These are phyloP conservation scores for Netelia fuscicornis DNA, from an alignment of 2,888 invertebrate genomes.

Conservation along the genomic window DNA sequence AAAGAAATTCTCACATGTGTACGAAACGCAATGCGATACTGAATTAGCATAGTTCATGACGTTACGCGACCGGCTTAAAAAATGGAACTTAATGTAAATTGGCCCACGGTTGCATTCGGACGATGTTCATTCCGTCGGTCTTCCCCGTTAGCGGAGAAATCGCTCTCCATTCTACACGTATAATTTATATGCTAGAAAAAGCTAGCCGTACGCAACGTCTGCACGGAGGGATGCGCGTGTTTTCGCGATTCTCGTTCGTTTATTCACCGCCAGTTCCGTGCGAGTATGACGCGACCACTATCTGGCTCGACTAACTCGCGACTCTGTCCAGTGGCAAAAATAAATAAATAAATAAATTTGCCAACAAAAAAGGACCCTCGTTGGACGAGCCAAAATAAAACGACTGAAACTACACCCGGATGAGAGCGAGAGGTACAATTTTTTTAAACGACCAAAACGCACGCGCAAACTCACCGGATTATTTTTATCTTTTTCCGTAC, in stretches of 20 bases:
- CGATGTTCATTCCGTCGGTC: conserved; percentile 40
- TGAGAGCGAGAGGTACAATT: conserved; percentile 44
- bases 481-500: conserved; percentile 62
- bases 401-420: conserved; percentile 24
- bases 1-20: conserved; percentile 42
- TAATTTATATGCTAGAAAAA: neutral
- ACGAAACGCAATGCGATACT: conserved; percentile 74
- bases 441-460: conserved; percentile 49
- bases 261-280: conserved; percentile 30
- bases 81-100: conserved; percentile 75
- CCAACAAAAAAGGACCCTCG: conserved; percentile 5
- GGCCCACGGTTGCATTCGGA: conserved; percentile 25
- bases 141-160: conserved; percentile 28
- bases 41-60: conserved; percentile 72
- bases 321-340: conserved; percentile 41
- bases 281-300: conserved; percentile 1
- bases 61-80: conserved; percentile 60
- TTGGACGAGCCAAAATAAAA: neutral
- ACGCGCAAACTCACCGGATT: conserved; percentile 55
- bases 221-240: conserved; percentile 17
- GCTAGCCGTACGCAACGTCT: conserved; percentile 24
- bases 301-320: neutral
- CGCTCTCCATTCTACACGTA: neutral
- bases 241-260: conserved; percentile 46
- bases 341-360: conserved; percentile 52